A percentile compares a stretch with the other conserved stretches of the same genome.
Evolutionary conservation across 2,113 vertebrate species (phyloP).

Genomic region (Hippotragus niger): DNA sequence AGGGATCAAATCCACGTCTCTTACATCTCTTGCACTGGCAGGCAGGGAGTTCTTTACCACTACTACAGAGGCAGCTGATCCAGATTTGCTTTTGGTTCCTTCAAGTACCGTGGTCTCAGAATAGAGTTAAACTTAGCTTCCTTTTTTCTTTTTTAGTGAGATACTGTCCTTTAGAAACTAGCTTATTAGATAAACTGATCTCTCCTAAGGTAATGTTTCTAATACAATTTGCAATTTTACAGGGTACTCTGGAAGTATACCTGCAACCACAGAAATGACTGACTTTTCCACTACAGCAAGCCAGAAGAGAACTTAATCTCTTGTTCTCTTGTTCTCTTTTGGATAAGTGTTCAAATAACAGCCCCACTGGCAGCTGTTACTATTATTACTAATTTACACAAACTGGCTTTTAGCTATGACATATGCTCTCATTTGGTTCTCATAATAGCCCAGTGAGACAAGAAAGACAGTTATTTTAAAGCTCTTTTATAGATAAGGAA

Average conservation of each 20-base stretch:
- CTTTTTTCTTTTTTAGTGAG: neutral
- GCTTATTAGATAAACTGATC: neutral
- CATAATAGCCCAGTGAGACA: neutral
- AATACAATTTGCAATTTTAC: neutral
- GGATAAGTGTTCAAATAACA: neutral
- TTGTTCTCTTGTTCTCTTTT: neutral
- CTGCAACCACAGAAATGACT: neutral
- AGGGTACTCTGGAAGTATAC: neutral
- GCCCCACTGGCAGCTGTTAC: neutral
- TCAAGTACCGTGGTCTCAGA: neutral
- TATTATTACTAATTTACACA: neutral
- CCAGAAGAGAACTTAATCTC: neutral
- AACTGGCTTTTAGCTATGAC: neutral
- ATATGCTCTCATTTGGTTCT: conserved; percentile 22
- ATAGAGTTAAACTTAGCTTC: neutral
- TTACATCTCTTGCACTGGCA: neutral
- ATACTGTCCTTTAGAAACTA: neutral
- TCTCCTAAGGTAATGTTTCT: neutral
- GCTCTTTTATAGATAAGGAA: neutral
- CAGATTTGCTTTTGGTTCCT: neutral
- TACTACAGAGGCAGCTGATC: neutral
- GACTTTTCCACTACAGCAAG: neutral
- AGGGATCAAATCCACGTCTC: neutral
- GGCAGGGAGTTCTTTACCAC: neutral
- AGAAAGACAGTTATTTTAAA: neutral